Evolutionary conservation across 2,113 vertebrate species (phyloP).

Genomic region (Uria aalge): DNA sequence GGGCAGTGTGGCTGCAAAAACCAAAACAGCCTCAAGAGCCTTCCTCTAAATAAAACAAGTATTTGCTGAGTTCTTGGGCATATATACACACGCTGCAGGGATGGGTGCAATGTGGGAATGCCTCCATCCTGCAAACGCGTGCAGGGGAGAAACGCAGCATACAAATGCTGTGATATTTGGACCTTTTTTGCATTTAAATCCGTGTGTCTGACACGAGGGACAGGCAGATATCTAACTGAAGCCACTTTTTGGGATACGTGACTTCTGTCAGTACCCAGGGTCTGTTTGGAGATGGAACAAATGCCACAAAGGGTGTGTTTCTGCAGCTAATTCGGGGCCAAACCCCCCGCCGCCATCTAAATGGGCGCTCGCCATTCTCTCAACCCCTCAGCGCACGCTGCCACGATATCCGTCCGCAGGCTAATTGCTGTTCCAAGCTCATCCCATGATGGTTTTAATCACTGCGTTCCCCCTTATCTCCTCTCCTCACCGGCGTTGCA

Average conservation of each 20-base stretch:
- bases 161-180: neutral
- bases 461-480: neutral
- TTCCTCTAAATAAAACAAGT: neutral
- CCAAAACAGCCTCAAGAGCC: neutral
- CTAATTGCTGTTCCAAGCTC: neutral
- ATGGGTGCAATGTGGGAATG: neutral
- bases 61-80: neutral
- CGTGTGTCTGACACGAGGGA: neutral
- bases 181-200: neutral
- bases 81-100: neutral
- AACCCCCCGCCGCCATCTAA: neutral
- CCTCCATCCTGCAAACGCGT: neutral
- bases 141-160: neutral
- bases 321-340: neutral
- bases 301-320: neutral
- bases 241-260: neutral
- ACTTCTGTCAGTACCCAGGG: neutral
- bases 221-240: neutral
- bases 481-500: neutral
- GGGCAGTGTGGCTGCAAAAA: neutral
- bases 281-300: neutral
- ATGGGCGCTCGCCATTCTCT: neutral
- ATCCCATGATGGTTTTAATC: neutral
- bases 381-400: neutral
- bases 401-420: neutral